Evolutionary conservation across 2,888 invertebrate species (phyloP), one percentile per base, ranked within the genome.

Genomic region (Chironomus riparius): DNA sequence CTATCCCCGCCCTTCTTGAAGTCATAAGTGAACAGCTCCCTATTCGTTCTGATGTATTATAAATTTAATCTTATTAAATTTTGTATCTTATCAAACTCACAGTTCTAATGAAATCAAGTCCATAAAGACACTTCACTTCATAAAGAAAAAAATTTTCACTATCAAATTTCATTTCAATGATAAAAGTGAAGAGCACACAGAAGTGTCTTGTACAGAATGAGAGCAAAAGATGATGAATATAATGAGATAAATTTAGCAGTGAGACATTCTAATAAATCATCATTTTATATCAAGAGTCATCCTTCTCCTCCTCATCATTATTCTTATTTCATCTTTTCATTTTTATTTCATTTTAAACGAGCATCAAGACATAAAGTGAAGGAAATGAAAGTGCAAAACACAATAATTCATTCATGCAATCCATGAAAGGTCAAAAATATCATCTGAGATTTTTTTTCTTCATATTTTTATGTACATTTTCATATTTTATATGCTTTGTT

Each of bases 221-320:
- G 56, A 56, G 15, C n/a, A 15, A 18, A 18, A 56, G 56, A 18
- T 15, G n/a, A 56, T 56, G n/a, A 56, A 56, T 56, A 18, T 56
- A 15, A 56, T 56, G n/a, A 56, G 56, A 56, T 56, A 18, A 65
- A 65, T 65, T 65, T 65, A 65, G 65, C 65, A 65, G 22, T 21
- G 22, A 65, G 68, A 47, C 68, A 47, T 38, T 38, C 47, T 15
- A 15, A 68, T 68, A 68, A 68, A 68, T 68, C 68, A 68, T 68
- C 68, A 68, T 28, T 68, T 68, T 38, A 47, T 13, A 21, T 18
- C 21, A 65, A 24, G 15, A 15, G 15, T 56, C 56, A 38, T 56
- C 56, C 18, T 56, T 56, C 18, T 56, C 18, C 56, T 56, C 18
- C 18, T 56, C 15, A 56, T n/a, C n/a, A n/a, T 56, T 56, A 15